phyloP scores from a whole-genome alignment of 2,888 invertebrate genomes.

The Drosophila antonietae region DNA sequence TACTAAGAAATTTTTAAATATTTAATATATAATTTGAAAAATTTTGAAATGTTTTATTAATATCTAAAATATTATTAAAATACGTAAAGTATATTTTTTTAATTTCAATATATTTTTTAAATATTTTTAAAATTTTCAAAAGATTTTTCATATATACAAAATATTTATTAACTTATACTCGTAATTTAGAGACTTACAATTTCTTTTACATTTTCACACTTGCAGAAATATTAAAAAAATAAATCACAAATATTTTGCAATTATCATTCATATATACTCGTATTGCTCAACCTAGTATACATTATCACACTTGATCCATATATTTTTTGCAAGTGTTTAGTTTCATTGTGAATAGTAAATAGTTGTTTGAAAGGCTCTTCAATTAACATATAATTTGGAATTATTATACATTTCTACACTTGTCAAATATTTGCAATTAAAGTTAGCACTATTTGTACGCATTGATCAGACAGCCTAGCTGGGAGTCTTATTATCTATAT shows the following conservation, averaged over 20 bases:
- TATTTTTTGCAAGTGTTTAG: not conserved
- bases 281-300: not conserved
- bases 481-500: conserved; percentile 7
- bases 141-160: not conserved
- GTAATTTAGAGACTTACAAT: not conserved
- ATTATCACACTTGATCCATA: not conserved
- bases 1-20: too few species aligned
- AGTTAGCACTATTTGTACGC: conserved; percentile 44
- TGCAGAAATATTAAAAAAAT: not conserved
- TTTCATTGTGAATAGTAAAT: not conserved
- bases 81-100: too few species aligned
- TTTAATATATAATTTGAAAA: too few species aligned
- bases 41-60: too few species aligned
- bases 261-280: not conserved
- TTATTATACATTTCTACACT: not conserved
- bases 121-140: not conserved
- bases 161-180: not conserved
- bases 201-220: not conserved
- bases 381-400: conserved; percentile 1
- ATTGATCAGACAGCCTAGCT: conserved; percentile 31
- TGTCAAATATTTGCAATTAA: conserved; percentile 28
- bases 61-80: too few species aligned
- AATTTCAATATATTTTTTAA: too few species aligned
- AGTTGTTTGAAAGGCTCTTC: not conserved
- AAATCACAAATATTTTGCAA: not conserved